phyloP scores from a whole-genome alignment of 2,797 vertebrate genomes.

The Phataginus tricuspis region DNA sequence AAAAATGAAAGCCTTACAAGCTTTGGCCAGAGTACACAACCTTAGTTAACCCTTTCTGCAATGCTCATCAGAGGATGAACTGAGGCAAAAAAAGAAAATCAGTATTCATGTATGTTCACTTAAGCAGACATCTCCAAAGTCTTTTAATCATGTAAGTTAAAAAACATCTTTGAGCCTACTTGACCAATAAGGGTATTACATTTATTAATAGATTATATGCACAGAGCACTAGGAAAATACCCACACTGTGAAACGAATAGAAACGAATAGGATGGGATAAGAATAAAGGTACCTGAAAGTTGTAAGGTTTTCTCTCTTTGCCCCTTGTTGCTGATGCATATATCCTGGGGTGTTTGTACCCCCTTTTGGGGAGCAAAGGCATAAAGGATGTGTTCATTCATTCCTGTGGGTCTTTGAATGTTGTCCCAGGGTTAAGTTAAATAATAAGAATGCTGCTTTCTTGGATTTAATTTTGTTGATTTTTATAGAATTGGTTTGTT shows the following conservation, averaged over 20 bases:
- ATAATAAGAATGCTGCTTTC: neutral
- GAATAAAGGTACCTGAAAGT: neutral
- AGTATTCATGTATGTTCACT: neutral
- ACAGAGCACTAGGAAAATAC: neutral
- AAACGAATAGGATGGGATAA: neutral
- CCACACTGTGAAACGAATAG: neutral
- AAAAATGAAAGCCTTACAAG: neutral
- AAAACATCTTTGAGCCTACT: neutral
- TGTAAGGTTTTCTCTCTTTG: neutral
- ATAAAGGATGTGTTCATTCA: neutral
- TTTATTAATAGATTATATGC: neutral
- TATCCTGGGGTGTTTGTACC: neutral
- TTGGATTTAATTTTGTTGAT: conserved; percentile 2
- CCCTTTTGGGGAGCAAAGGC: accelerated
- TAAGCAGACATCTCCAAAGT: neutral
- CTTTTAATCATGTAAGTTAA: neutral
- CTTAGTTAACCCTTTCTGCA: neutral
- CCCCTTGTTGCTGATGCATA: neutral
- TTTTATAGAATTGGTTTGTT: neutral
- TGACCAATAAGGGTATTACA: neutral
- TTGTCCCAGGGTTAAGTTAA: neutral
- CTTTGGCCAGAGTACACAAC: neutral
- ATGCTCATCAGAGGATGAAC: neutral
- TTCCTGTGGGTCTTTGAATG: neutral
- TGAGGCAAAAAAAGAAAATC: neutral